Base-by-base conservation (phyloP, 2,113 vertebrate genomes). In the Amazona guildingii region DNA sequence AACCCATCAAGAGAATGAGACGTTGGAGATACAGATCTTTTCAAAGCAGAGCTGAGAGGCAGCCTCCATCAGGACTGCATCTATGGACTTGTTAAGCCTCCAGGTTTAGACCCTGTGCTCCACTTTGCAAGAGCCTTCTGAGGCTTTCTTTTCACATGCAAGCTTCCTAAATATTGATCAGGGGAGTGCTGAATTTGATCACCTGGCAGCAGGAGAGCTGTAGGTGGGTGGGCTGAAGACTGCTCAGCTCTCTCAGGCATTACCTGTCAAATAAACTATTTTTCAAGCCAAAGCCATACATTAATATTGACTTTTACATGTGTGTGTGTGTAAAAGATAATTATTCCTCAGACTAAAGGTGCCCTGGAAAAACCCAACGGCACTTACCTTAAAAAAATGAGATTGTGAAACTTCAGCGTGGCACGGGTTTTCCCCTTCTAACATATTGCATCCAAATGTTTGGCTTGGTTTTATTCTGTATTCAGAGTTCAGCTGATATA, bases 171-270 rank as follows among this genome's bases (percentile, higher is more conserved):
- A 86, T 67, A 78, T 51, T 80, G 54, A 61, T 43, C 2, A 10
- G 17, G 19, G 67, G 67, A 81, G 79, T 43, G 64, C 76, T 93
- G 88, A 51, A 83, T 96, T 81, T 90, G 75, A 35, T 94, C 48
- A 90, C 61, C 92, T 93, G 85, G 90, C 92, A 90, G 55, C 17
- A 75, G 48, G 64, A 92, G 79, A 94, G 59, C 23, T 80, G 39
- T 51, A 70, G 63, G 68, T 55, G 75, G 78, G 72, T 85, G 82
- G 35, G 81, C 72, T 78, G 51, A 93, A 90, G 48, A 43, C 48
- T 92, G 43, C 73, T 80, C 54, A 17, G 82, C 0, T 12, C 14
- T 92, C 68, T 75, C 46, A 81, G 68, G 72, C 68, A 83, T 70
- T 57, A 75, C 17, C 16, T 90, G 62, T 61, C 76, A 83, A 88